Evolutionary conservation across 30 jellyfish, hydroid and myxozoan genomes (phyloP), one percentile per base, ranked within the genome.

Genomic region (Catostylus mosaicus): DNA sequence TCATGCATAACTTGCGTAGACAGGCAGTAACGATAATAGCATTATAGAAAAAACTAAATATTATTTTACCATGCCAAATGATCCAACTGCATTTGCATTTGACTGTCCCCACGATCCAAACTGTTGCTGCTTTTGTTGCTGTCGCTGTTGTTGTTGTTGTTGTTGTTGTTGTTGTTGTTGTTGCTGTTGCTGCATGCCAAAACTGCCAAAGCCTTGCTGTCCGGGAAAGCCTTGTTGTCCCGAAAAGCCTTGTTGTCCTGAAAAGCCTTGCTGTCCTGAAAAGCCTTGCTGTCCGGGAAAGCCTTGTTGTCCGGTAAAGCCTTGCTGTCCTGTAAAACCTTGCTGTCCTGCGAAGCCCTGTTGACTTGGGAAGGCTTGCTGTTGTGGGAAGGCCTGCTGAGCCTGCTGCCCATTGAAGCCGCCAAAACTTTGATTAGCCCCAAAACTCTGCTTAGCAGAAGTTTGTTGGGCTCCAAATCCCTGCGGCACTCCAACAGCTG

Each of bases 71-170:
- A 82, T 82, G 54, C 92, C 92, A 46, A 68, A 69, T 5, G 85
- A 22, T 20, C 92, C 92, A 32, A 68, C 54, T 54, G 86, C 86
- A 50, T 47, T 52, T 10, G 23, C 34, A 37, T 37, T 68, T 6
- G 92, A 20, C 46, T 62, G 89, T 30, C 80, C 90, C 97, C 94
- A 89, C 9, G 89, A 40, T 38, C 97, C 97, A 73, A 89, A 82
- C 64, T 61, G 85, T 27, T 72, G 90, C 50, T 65, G 96, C 66
- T 63, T 71, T 38, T 67, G 95, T 36, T 85, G 85, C 59, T 79
- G 94, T 35, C 4, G 9, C 38, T 59, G 71, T 29, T 76, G 92
- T 32, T 30, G 78, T 4, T 67, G 88, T 48, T 72, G 90, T 33
- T 65, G 96, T 51, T 63, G 75, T 38, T 67, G 95, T 36, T 85